Conservation (phyloP, 1,140 invertebrate genomes). For the Batillaria attramentaria region DNA sequence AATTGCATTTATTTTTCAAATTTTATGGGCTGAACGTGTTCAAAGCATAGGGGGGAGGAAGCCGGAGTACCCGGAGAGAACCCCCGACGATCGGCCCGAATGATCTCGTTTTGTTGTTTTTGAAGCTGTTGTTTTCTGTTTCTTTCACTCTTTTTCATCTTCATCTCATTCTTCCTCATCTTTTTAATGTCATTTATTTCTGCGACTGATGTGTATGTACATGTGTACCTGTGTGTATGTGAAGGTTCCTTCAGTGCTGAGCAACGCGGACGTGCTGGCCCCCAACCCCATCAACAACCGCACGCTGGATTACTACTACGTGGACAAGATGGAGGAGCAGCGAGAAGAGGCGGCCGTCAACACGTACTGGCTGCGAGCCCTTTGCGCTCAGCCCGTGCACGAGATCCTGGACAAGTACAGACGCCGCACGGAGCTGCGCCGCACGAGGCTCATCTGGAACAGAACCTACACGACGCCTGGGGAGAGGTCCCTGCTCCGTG, state of each 20-base stretch:
- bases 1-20: too few relatives aligned
- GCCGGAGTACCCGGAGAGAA: too few relatives aligned
- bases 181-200: too few relatives aligned
- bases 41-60: too few relatives aligned
- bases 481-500: constrained; percentile 30
- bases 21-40: too few relatives aligned
- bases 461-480: constrained; percentile 40
- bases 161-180: too few relatives aligned
- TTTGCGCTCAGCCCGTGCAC: constrained; percentile 41
- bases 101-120: too few relatives aligned
- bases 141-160: too few relatives aligned
- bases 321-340: constrained; percentile 23
- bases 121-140: too few relatives aligned
- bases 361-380: constrained; percentile 37
- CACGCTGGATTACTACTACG: constrained; percentile 23
- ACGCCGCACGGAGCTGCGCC: constrained; percentile 17
- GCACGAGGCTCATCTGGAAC: constrained; percentile 25
- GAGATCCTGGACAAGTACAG: constrained; percentile 39
- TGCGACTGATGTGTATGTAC: too few relatives aligned
- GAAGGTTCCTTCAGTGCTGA: not conserved
- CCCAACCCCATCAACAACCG: not conserved
- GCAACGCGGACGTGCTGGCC: not conserved
- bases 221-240: too few relatives aligned
- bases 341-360: constrained; percentile 22
- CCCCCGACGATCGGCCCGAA: too few relatives aligned